Evolutionary conservation across 2,797 vertebrate species (phyloP).

Genomic region (Anabas testudineus): DNA sequence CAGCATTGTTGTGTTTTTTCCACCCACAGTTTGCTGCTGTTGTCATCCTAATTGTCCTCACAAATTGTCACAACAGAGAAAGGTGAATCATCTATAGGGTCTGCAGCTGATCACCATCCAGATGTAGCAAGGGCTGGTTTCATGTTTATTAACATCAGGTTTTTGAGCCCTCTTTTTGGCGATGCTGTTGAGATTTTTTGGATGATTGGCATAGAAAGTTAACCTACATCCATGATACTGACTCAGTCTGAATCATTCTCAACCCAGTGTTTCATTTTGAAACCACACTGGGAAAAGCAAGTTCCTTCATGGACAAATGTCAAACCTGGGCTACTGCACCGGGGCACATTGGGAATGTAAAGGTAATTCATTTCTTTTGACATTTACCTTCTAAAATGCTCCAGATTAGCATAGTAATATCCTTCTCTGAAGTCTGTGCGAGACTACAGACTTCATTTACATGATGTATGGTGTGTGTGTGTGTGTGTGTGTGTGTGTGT

Average conservation of each 20-base stretch:
- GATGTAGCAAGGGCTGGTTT: too few species aligned
- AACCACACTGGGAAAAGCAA: constrained; percentile 31
- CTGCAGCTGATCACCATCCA: neutral
- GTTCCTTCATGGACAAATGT: constrained; percentile 74
- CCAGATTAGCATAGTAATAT: constrained; percentile 85
- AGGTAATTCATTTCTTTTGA: constrained; percentile 84
- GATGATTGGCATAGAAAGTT: constrained; percentile 1
- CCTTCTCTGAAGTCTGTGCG: constrained; percentile 56
- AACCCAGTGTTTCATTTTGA: constrained; percentile 22
- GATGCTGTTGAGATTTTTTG: neutral
- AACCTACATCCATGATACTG: neutral
- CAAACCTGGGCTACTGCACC: constrained; percentile 67
- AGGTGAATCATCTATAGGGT: neutral
- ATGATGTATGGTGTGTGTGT: constrained; percentile 73
- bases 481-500: constrained; percentile 31
- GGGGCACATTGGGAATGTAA: constrained; percentile 65
- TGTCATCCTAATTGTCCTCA: neutral
- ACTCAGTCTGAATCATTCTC: constrained; percentile 32
- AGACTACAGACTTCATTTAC: constrained; percentile 77
- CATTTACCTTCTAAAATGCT: constrained; percentile 84
- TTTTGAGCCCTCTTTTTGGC: neutral
- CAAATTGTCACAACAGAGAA: neutral
- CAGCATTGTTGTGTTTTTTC: constrained; percentile 16
- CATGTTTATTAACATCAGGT: neutral
- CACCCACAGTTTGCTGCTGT: neutral